Evolutionary conservation across 1,140 invertebrate species (phyloP).

Genomic region (Drosophila saltans): DNA sequence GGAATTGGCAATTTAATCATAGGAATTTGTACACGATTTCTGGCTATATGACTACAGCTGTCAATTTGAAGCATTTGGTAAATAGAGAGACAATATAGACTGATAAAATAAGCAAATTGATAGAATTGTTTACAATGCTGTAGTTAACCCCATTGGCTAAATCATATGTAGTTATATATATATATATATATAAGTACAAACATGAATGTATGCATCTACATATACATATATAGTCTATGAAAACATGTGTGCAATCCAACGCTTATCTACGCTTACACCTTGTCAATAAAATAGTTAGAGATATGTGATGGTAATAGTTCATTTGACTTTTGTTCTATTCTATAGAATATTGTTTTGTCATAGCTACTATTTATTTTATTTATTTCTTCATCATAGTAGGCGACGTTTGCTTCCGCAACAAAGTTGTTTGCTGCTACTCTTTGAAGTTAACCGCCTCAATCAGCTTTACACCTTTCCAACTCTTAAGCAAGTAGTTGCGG

Average conservation of each 20-base stretch:
- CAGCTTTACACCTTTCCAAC: slow-evolving; percentile 62
- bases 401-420: slow-evolving; percentile 51
- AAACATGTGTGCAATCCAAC: slow-evolving; percentile 58
- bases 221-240: slow-evolving; percentile 25
- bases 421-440: slow-evolving; percentile 46
- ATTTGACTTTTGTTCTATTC: slow-evolving; percentile 19
- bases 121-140: slow-evolving; percentile 66
- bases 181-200: neutral
- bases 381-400: slow-evolving; percentile 14
- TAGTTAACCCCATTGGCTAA: slow-evolving; percentile 40
- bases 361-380: slow-evolving; percentile 7
- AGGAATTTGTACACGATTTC: slow-evolving; percentile 43
- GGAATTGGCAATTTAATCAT: slow-evolving; percentile 62
- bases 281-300: slow-evolving; percentile 49
- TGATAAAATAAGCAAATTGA: slow-evolving; percentile 58
- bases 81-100: slow-evolving; percentile 57
- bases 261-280: slow-evolving; percentile 37
- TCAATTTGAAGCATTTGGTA: slow-evolving; percentile 70
- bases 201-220: neutral
- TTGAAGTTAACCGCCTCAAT: slow-evolving; percentile 74
- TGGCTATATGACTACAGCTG: slow-evolving; percentile 58
- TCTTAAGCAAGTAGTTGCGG: slow-evolving; percentile 34
- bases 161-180: slow-evolving; percentile 23
- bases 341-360: slow-evolving; percentile 2
- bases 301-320: slow-evolving; percentile 20